Evolutionary conservation across 1,140 invertebrate genomes (phyloP).

Genomic region (Listronotus bonariensis): DNA sequence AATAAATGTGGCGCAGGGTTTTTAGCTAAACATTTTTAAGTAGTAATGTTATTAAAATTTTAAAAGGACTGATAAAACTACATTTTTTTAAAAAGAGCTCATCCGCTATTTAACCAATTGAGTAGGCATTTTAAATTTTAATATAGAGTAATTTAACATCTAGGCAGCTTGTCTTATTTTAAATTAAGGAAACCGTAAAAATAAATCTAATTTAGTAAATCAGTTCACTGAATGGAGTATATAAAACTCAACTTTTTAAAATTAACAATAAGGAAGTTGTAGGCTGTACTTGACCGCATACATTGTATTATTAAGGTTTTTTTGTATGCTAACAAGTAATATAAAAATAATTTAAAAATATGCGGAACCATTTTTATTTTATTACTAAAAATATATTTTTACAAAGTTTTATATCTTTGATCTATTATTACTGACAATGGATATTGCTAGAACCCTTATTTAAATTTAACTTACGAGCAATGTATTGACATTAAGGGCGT

Average conservation of each 20-base stretch:
- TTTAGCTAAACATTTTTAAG: too few relatives aligned
- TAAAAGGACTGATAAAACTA: neutral
- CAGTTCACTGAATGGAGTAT: constrained; percentile 1
- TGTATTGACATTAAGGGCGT: too few relatives aligned
- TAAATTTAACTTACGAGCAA: too few relatives aligned
- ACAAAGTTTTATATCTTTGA: too few relatives aligned
- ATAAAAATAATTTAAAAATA: too few relatives aligned
- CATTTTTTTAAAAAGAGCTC: neutral
- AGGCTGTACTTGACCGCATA: constrained; percentile 4
- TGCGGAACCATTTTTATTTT: too few relatives aligned
- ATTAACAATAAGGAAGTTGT: constrained; percentile 10
- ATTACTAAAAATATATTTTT: too few relatives aligned
- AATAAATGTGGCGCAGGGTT: too few relatives aligned
- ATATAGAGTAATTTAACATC: constrained; percentile 18
- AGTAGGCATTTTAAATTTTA: constrained; percentile 16
- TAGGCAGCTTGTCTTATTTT: constrained; percentile 8
- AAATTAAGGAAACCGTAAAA: constrained; percentile 20
- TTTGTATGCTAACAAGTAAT: too few relatives aligned
- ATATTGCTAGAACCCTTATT: too few relatives aligned
- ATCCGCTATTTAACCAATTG: neutral
- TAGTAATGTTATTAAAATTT: neutral
- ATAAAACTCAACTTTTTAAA: neutral
- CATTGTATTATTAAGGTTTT: too few relatives aligned
- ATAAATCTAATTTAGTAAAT: constrained; percentile 5
- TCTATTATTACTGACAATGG: too few relatives aligned